These are phyloP conservation scores for Zelostemma sp. DNA, from an alignment of 1,140 invertebrate genomes.

Conservation along the genomic window DNA sequence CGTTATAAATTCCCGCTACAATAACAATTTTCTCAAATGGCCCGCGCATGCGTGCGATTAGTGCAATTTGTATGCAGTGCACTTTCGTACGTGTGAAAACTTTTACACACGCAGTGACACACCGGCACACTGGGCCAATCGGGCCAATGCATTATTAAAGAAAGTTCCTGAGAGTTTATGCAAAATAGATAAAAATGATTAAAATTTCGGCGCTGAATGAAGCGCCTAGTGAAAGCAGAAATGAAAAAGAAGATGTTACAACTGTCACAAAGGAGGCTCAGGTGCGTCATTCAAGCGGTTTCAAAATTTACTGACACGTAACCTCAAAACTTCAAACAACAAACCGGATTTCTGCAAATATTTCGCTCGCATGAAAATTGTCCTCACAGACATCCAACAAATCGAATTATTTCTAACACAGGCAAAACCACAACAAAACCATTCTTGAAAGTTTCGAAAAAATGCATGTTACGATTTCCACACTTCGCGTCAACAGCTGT, in stretches of 20 bases:
- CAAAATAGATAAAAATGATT: slow-evolving; percentile 75
- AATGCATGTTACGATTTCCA: no score
- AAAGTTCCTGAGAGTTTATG: no score
- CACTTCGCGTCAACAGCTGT: no score
- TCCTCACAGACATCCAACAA: not conserved
- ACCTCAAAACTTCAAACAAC: slow-evolving; percentile 6
- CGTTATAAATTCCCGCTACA: no score
- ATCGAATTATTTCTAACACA: not conserved
- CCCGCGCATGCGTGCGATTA: no score
- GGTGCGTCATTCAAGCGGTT: slow-evolving; percentile 53
- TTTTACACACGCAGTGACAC: no score
- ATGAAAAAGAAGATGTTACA: slow-evolving; percentile 71
- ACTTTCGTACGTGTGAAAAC: no score
- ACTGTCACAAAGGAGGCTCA: slow-evolving; percentile 78
- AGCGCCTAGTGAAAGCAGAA: slow-evolving; percentile 72
- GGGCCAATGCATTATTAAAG: no score
- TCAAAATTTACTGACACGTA: not conserved
- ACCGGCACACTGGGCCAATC: no score
- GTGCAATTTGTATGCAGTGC: no score
- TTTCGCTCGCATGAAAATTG: slow-evolving; percentile 2
- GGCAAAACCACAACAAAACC: not conserved
- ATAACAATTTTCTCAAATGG: no score
- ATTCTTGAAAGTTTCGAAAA: slow-evolving; percentile 1
- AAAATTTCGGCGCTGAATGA: slow-evolving; percentile 80
- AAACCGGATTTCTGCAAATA: no score